These are phyloP conservation scores for Busseola fusca DNA, from an alignment of 2,888 invertebrate species.

Conservation along the genomic window DNA sequence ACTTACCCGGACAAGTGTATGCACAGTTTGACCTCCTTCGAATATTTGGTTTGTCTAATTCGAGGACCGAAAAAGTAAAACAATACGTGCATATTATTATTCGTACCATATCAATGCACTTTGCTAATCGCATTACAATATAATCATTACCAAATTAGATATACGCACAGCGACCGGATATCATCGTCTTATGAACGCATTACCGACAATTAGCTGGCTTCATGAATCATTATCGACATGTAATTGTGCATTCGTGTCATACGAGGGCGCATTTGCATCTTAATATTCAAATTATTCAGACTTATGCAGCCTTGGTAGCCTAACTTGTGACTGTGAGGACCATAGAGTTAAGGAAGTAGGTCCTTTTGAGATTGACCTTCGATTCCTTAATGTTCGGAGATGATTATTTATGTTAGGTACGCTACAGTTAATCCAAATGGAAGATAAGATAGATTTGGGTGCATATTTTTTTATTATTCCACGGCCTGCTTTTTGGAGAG, in stretches of 20 bases:
- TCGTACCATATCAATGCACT: conserved; percentile 43
- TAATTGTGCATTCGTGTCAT: conserved; percentile 59
- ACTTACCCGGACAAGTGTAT: conserved; percentile 25
- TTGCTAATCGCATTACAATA: conserved; percentile 42
- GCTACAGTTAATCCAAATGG: conserved; percentile 7
- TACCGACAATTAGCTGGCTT: conserved; percentile 31
- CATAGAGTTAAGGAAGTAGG: conserved; percentile 57
- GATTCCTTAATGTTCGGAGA: conserved; percentile 16
- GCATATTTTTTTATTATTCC: not conserved
- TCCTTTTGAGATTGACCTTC: conserved; percentile 56
- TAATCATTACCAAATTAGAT: conserved; percentile 33
- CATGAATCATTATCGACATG: conserved; percentile 49
- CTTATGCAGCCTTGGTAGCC: conserved; percentile 53
- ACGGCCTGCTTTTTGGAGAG: not conserved
- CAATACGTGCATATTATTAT: conserved; percentile 44
- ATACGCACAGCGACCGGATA: conserved; percentile 43
- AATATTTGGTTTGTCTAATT: conserved; percentile 35
- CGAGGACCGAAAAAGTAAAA: conserved; percentile 37
- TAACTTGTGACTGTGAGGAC: conserved; percentile 52
- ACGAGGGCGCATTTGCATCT: conserved; percentile 51
- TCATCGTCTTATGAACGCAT: conserved; percentile 43
- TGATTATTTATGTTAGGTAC: conserved; percentile 8
- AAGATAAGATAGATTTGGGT: conserved; percentile 12
- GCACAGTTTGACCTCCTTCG: conserved; percentile 38
- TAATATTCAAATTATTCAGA: conserved; percentile 57